Base-by-base conservation (phyloP, 2,888 invertebrate genomes). In the Heteropelma amictum region DNA sequence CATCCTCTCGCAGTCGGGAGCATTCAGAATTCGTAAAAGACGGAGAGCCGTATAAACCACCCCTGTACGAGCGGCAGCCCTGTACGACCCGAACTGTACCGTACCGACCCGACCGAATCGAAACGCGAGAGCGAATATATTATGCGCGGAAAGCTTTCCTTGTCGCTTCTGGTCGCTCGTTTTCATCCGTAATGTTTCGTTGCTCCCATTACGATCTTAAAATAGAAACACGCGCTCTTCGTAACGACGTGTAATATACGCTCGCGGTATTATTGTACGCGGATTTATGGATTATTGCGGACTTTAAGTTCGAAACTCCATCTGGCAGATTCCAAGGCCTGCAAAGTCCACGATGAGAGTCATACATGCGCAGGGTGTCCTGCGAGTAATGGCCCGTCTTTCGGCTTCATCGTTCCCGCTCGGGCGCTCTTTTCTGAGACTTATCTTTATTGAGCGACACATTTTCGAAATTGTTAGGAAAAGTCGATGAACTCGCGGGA, bases 1-100 rank as follows among this genome's bases (percentile, higher is more conserved):
- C 63, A 19, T 65, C 61, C 53, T 42, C 61, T 63, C 65, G 61
- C 63, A 63, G 56, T 40, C 60, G 61, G 53, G 72, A 51, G 61
- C 19, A 53, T 40, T 38, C 45, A 47, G 70, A 35, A 53, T 61
- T 60, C 58, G 51, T 74, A 17, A 56, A 53, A 56, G 63, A 63
- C 56, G 26, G 40, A 51, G 17, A 14, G 7, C n/a, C n/a, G n/a
- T n/a, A n/a, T 21, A 42, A 54, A 42, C 65, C 56, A 53, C 56
- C 67, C 38, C n/a, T n/a, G n/a, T n/a, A n/a, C n/a, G n/a, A n/a
- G 51, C 67, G 33, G 42, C 49, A 21, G 35, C 51, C 49, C 21
- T 28, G n/a, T n/a, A 10, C 53, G 38, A 63, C 14, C 14, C 53
- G 51, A 53, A 51, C 19, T 51, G 21, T 53, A 28, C 51, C n/a